Evolutionary conservation across 2,797 vertebrate genomes (phyloP).

Genomic region (Esox masquinongy): DNA sequence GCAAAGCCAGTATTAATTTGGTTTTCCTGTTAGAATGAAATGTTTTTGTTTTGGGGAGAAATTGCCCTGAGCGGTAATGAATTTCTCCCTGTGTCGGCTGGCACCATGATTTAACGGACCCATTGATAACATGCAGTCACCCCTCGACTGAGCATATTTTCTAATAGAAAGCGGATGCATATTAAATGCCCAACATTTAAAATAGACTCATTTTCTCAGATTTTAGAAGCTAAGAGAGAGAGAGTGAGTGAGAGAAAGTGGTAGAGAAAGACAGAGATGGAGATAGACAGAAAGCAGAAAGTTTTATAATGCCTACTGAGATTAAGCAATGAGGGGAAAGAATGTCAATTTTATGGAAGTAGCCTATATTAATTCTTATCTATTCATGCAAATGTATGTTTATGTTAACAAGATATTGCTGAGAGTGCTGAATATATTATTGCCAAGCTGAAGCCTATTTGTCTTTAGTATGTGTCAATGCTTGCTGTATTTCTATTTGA

Average conservation of each 20-base stretch:
- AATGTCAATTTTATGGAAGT: constrained; percentile 44
- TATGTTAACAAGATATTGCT: constrained; percentile 72
- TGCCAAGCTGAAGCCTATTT: constrained; percentile 61
- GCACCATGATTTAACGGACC: constrained; percentile 78
- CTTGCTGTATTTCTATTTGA: constrained; percentile 56
- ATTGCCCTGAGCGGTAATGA: constrained; percentile 81
- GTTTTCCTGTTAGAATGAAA: constrained; percentile 78
- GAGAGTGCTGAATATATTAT: constrained; percentile 50
- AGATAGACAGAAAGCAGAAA: constrained; percentile 58
- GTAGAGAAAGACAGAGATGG: background rate
- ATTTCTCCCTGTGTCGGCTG: constrained; percentile 72
- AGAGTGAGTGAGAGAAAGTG: background rate
- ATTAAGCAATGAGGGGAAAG: constrained; percentile 50
- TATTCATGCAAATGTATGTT: constrained; percentile 69
- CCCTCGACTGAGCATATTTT: constrained; percentile 80
- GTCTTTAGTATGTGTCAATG: constrained; percentile 63
- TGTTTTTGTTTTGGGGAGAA: constrained; percentile 83
- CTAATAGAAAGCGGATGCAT: constrained; percentile 82
- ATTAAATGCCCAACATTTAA: constrained; percentile 81
- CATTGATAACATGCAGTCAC: constrained; percentile 79
- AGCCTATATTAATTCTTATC: constrained; percentile 63
- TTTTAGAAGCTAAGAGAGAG: constrained; percentile 53
- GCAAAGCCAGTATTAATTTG: constrained; percentile 81
- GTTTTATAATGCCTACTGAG: constrained; percentile 69
- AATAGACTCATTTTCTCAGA: constrained; percentile 72